Evolutionary conservation across 2,888 invertebrate species (phyloP).

Genomic region (Operophtera brumata): DNA sequence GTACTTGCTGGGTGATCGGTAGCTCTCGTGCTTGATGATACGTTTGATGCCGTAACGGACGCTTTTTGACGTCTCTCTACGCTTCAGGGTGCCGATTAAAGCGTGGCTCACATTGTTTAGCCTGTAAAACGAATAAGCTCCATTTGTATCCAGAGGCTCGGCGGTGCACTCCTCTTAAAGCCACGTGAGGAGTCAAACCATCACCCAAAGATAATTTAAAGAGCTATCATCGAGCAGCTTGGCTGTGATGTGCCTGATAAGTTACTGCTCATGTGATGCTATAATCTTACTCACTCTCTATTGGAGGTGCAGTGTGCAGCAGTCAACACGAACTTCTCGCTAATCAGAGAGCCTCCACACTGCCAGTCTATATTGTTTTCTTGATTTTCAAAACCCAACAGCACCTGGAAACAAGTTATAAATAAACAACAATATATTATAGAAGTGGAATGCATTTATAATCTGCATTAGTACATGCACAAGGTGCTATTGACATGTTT

Average conservation of each 20-base stretch:
- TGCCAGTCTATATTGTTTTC: background rate
- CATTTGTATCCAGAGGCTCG: too few species aligned
- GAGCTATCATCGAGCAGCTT: too few species aligned
- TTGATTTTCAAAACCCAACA: background rate
- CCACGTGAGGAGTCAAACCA: too few species aligned
- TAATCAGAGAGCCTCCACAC: constrained; percentile 38
- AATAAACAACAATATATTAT: too few species aligned
- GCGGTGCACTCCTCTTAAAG: too few species aligned
- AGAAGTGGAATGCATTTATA: too few species aligned
- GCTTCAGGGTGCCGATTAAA: background rate
- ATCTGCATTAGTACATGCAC: too few species aligned
- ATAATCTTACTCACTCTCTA: background rate
- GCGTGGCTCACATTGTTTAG: background rate
- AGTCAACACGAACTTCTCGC: constrained; percentile 35
- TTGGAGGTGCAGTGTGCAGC: constrained; percentile 30
- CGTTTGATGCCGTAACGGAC: background rate
- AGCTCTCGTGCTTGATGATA: background rate
- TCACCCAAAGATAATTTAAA: too few species aligned
- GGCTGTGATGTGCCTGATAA: too few species aligned
- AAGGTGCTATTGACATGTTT: too few species aligned
- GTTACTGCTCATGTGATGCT: too few species aligned
- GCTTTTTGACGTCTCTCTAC: background rate
- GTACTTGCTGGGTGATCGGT: background rate
- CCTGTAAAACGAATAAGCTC: too few species aligned
- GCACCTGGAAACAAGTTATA: background rate